These are phyloP conservation scores for Cephus rjabovi DNA, from an alignment of 2,888 invertebrate species.

Conservation along the genomic window DNA sequence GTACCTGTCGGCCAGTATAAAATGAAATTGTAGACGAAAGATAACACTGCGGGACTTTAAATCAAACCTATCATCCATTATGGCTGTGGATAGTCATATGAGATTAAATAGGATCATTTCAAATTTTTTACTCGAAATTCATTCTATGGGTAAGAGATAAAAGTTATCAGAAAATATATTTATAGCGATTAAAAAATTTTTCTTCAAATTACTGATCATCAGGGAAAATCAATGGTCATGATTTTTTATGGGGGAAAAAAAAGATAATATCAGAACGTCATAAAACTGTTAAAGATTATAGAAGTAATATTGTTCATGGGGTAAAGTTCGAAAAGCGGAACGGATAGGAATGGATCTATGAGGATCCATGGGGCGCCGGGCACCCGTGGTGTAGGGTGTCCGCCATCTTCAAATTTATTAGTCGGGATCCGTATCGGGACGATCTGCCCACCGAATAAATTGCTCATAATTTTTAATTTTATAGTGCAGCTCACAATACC, in stretches of 20 bases:
- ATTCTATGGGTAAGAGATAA: not conserved
- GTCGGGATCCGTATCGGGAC: constrained; percentile 22
- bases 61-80: constrained; percentile 1
- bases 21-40: constrained; percentile 51
- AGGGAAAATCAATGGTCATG: not conserved
- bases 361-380: constrained; percentile 15
- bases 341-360: constrained; percentile 20
- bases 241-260: not conserved
- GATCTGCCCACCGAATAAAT: constrained; percentile 25
- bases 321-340: constrained; percentile 20
- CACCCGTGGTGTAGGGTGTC: constrained; percentile 21
- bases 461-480: constrained; percentile 26
- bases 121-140: not conserved
- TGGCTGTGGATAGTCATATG: not conserved
- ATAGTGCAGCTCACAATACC: constrained; percentile 13
- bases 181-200: not conserved
- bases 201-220: not conserved
- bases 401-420: constrained; percentile 25
- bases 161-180: not conserved
- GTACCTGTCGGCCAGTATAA: constrained; percentile 36
- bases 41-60: constrained; percentile 38
- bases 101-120: not conserved
- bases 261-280: not conserved
- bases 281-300: constrained; percentile 14
- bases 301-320: constrained; percentile 16